These are phyloP conservation scores for Indicator indicator DNA, from an alignment of 2,113 vertebrate species.

Conservation along the genomic window DNA sequence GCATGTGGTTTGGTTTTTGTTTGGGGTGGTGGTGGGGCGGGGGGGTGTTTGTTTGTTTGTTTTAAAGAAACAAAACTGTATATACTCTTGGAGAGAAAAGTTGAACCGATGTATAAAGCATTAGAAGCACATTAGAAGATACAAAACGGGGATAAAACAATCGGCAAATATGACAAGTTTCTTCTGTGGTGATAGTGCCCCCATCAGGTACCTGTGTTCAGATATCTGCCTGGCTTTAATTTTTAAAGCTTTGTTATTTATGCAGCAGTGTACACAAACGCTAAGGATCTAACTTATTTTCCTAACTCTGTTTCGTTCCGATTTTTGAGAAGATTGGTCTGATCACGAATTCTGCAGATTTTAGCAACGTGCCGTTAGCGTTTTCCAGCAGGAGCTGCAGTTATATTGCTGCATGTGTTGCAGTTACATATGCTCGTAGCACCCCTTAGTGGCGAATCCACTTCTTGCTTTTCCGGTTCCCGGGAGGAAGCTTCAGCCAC, in stretches of 20 bases:
- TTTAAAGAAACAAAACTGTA: background rate
- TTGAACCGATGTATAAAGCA: accelerated
- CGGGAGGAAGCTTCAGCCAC: too few species aligned
- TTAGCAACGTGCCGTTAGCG: accelerated
- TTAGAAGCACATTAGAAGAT: background rate
- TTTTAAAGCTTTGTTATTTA: background rate
- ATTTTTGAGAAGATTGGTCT: accelerated
- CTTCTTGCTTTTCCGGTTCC: accelerated
- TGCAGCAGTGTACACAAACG: accelerated
- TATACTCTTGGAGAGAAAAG: background rate
- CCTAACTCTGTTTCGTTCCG: background rate
- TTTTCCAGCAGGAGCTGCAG: accelerated
- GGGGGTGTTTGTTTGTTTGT: too few species aligned
- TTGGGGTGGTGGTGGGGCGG: background rate
- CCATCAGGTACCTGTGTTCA: background rate
- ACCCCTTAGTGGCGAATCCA: background rate
- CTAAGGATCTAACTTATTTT: background rate
- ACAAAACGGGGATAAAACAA: background rate
- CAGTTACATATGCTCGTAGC: background rate
- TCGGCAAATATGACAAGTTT: accelerated
- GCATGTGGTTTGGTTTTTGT: accelerated
- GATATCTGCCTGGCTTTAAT: background rate
- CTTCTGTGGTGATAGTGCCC: conserved; percentile 48
- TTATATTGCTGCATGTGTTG: accelerated
- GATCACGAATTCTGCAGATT: accelerated